These are phyloP conservation scores for Myrmophylax atrothorax DNA, from an alignment of 2,113 vertebrate genomes.

Conservation along the genomic window DNA sequence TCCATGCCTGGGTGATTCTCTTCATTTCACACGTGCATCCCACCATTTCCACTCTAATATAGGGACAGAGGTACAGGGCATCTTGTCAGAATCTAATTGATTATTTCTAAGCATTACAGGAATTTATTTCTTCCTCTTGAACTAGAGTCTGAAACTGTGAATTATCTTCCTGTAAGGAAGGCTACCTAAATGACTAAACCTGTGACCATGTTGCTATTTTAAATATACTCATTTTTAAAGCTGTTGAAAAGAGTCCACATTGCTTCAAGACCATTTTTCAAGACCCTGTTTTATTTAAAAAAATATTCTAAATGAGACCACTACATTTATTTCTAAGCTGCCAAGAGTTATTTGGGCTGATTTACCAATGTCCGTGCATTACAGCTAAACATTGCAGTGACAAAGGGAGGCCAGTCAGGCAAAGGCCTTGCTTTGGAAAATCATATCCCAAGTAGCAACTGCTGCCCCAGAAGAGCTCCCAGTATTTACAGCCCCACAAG, in stretches of 20 bases:
- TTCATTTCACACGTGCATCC: slow-evolving; percentile 1
- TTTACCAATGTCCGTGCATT: neutral
- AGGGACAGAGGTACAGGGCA: neutral
- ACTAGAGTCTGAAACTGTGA: neutral
- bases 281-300: neutral
- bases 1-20: neutral
- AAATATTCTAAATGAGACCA: neutral
- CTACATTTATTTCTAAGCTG: slow-evolving; percentile 1
- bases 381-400: neutral
- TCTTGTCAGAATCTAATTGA: slow-evolving; percentile 38
- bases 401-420: neutral
- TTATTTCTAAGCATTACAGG: slow-evolving; percentile 16
- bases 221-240: slow-evolving; percentile 34
- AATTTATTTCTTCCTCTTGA: slow-evolving; percentile 51
- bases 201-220: slow-evolving; percentile 2
- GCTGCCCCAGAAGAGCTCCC: neutral
- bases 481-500: neutral
- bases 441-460: neutral
- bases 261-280: slow-evolving; percentile 17
- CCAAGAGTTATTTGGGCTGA: neutral
- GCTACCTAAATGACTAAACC: slow-evolving; percentile 49
- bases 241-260: neutral
- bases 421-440: neutral
- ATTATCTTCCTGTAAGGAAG: slow-evolving; percentile 54
- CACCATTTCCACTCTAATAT: slow-evolving; percentile 22